These are phyloP conservation scores for Crotalus viridis DNA, from an alignment of 2,113 vertebrate genomes.

Conservation along the genomic window DNA sequence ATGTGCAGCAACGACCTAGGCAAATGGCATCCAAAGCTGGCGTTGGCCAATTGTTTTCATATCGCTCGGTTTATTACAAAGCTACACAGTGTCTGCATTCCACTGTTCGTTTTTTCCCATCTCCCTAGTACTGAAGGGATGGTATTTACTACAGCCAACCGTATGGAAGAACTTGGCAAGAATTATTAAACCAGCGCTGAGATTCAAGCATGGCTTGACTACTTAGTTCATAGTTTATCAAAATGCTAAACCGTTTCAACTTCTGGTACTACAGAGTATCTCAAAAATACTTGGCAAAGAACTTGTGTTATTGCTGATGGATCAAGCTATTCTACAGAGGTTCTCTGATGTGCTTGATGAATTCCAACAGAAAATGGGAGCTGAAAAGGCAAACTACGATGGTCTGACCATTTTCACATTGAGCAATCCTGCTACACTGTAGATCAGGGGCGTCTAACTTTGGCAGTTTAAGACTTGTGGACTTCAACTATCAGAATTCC, in stretches of 20 bases:
- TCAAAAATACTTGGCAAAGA: neutral
- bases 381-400: constrained; percentile 23
- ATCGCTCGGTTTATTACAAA: neutral
- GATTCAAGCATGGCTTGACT: neutral
- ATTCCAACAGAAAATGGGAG: neutral
- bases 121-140: neutral
- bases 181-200: too few relatives aligned
- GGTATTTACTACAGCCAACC: too few relatives aligned
- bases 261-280: neutral
- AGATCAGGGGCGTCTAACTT: neutral
- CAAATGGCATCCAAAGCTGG: constrained; percentile 1
- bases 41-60: neutral
- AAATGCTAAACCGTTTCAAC: neutral
- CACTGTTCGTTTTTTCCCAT: neutral
- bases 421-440: neutral
- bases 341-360: constrained; percentile 52
- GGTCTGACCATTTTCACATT: constrained; percentile 28
- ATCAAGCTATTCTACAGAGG: constrained; percentile 28
- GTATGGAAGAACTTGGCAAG: neutral
- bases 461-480: neutral
- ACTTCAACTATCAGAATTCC: neutral
- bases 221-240: neutral
- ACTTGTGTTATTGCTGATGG: neutral
- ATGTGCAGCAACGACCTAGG: neutral
- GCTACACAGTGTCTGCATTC: neutral